Base-by-base conservation (phyloP, 2,113 vertebrate genomes). In the Peromyscus maniculatus region DNA sequence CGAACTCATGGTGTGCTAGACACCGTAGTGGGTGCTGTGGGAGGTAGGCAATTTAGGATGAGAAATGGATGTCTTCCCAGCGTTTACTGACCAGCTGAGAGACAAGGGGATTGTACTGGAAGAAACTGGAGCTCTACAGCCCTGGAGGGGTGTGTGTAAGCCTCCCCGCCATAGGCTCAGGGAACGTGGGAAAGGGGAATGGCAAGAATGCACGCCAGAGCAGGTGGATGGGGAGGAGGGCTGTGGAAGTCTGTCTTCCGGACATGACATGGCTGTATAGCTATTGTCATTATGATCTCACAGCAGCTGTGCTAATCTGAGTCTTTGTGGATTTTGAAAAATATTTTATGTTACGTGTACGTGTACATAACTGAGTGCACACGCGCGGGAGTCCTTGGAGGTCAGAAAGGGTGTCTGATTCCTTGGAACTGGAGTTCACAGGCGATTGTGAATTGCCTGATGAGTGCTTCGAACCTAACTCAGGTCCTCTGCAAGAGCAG, bases 1-100 rank as follows among this genome's bases (percentile, higher is more conserved):
- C 95, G 91, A 97, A 71, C 62, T 67, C 57, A 59, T 57, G 31
- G 31, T n/a, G 62, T 57, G 21, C 62, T 67, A 67, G 77, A 72
- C 52, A 39, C 72, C 3, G 31, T 15, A 7, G 26, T 21, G 52
- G 66, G 19, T 66, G 46, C 52, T 71, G 9, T 43, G 57, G 62
- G 88, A 89, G 11, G 28, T 0, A 3, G 46, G 31, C 15, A 39
- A 28, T 22, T 33, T 36, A 43, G 46, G 6, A 52, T 49, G 28
- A 93, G 64, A 74, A 75, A 15, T 9, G 19, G 52, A 77, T 36
- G 31, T 7, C 62, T 64, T 64, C n/a, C 79, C 82, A 52, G 19
- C 5, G 7, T 6, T 77, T 95, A 31, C 83, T 90, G 39, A 59
- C 66, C 62, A 87, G 62, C 13, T n/a, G 69, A 22, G 69, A 71